phyloP scores from a whole-genome alignment of 2,888 invertebrate genomes.

The Spisula subtruncata region DNA sequence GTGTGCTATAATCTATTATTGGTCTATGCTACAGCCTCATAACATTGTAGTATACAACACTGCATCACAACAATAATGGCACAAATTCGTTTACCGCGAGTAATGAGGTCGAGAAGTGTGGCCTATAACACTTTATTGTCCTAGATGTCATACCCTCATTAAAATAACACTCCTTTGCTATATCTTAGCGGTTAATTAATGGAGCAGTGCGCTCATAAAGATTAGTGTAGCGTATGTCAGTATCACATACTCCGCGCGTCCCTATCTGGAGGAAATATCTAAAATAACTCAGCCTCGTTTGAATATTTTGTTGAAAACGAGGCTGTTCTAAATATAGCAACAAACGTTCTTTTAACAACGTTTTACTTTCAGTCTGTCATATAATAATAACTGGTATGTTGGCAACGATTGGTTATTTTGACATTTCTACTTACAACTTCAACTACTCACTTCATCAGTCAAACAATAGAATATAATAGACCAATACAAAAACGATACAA shows the following conservation, averaged over 20 bases:
- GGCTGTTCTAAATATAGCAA: background rate
- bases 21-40: background rate
- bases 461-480: background rate
- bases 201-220: background rate
- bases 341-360: slow-evolving; percentile 5
- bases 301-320: background rate
- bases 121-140: background rate
- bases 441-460: background rate
- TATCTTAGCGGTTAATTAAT: background rate
- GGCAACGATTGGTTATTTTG: background rate
- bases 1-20: too few species aligned
- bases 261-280: background rate
- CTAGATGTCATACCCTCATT: background rate
- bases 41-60: background rate
- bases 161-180: background rate
- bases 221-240: background rate
- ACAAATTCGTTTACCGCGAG: background rate
- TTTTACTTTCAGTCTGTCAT: slow-evolving; percentile 18
- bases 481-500: background rate
- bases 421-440: background rate
- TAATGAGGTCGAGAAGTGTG: background rate
- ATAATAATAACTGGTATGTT: background rate
- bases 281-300: background rate
- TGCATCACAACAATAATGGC: background rate
- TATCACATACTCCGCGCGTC: background rate